Percentiles rank a stretch among this genome's conserved stretches.
phyloP scores from a whole-genome alignment of 1,140 invertebrate genomes.

The Drosophila saltans region DNA sequence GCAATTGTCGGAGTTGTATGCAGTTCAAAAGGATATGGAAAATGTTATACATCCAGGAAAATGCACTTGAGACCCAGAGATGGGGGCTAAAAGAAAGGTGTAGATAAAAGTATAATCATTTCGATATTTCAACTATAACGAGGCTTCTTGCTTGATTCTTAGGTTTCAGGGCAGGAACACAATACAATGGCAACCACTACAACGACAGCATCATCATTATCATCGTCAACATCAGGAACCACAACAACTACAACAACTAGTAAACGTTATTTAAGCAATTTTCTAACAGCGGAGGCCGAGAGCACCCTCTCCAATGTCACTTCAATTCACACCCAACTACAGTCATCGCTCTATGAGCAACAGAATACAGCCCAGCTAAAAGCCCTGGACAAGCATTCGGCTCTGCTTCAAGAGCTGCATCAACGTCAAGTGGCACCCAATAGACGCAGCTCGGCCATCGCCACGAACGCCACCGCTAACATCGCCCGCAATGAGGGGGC shows the following conservation, averaged over 20 bases:
- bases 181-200: conserved; percentile 66
- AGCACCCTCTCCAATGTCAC: conserved; percentile 83
- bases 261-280: conserved; percentile 79
- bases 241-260: conserved; percentile 65
- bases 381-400: conserved; percentile 75
- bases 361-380: conserved; percentile 64
- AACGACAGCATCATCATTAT: conserved; percentile 64
- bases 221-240: conserved; percentile 72
- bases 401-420: conserved; percentile 73
- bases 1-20: conserved; percentile 71
- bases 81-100: conserved; percentile 72
- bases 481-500: conserved; percentile 16
- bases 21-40: conserved; percentile 86
- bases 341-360: conserved; percentile 79
- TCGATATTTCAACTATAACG: neutral
- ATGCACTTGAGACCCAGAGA: conserved; percentile 83
- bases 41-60: conserved; percentile 80
- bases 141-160: neutral
- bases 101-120: neutral
- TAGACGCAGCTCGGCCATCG: conserved; percentile 34
- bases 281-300: conserved; percentile 72
- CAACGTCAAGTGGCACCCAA: conserved; percentile 62
- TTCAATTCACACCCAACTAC: conserved; percentile 80
- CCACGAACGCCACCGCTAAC: conserved; percentile 20
- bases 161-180: conserved; percentile 81